Evolutionary conservation across 2,797 vertebrate species (phyloP).

Genomic region (Scomberomorus guttatus): DNA sequence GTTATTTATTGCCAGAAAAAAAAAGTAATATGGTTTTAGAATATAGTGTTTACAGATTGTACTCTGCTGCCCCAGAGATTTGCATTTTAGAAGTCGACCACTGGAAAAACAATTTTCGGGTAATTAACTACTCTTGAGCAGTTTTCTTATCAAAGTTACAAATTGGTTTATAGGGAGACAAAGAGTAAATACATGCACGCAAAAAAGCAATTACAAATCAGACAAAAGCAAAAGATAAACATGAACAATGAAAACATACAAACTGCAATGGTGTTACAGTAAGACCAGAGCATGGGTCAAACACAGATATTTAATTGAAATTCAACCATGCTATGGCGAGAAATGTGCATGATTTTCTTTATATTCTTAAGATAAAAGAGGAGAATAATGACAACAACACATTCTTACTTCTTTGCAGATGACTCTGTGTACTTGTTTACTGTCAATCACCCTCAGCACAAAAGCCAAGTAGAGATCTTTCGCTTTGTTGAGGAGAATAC

Average conservation of each 20-base stretch:
- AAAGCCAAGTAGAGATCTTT: conserved; percentile 91
- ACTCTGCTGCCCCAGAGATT: background rate
- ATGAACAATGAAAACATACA: background rate
- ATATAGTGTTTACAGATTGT: background rate
- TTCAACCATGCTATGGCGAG: background rate
- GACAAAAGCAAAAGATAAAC: no score
- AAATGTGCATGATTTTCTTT: background rate
- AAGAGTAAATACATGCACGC: no score
- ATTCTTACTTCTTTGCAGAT: conserved; percentile 79
- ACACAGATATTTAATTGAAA: background rate
- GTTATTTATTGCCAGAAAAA: background rate
- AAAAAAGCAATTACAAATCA: background rate
- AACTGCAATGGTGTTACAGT: background rate
- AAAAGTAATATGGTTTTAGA: background rate
- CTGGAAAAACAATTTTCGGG: background rate
- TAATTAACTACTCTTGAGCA: background rate
- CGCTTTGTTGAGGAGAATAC: conserved; percentile 83
- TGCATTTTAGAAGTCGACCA: background rate
- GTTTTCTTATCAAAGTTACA: background rate
- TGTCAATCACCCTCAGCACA: conserved; percentile 90
- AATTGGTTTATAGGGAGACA: background rate
- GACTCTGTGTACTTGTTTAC: conserved; percentile 89
- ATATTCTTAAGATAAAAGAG: background rate
- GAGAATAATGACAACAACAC: background rate
- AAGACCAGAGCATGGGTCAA: background rate